Evolutionary conservation across 2,888 invertebrate genomes (phyloP).

Genomic region (Cryptophagus acutangulus): DNA sequence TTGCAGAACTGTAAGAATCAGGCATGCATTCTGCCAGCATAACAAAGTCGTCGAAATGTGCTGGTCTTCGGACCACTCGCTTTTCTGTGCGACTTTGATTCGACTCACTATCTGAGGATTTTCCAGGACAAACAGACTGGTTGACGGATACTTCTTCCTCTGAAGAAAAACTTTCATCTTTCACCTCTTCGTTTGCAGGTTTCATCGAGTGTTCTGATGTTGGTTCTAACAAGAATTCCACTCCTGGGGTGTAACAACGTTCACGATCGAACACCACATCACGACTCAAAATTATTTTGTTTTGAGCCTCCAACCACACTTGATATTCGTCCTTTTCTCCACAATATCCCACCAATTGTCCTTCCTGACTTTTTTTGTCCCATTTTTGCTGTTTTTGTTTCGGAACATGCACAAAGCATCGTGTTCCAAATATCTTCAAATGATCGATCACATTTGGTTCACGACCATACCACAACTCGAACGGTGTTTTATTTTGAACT

Average conservation of each 20-base stretch:
- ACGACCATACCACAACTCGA: slow-evolving; percentile 13
- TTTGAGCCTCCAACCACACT: slow-evolving; percentile 23
- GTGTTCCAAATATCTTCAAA: slow-evolving; percentile 22
- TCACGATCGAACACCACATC: too few relatives aligned
- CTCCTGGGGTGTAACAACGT: slow-evolving; percentile 26
- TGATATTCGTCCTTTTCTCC: slow-evolving; percentile 22
- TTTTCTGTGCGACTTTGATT: too few relatives aligned
- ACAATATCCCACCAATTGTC: slow-evolving; percentile 20
- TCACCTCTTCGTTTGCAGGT: too few relatives aligned
- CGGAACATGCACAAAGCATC: slow-evolving; percentile 15
- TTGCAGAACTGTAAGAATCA: background rate
- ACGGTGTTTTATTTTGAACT: background rate
- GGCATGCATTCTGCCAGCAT: background rate
- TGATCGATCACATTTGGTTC: slow-evolving; percentile 22
- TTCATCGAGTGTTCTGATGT: too few relatives aligned
- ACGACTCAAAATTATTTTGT: slow-evolving; percentile 20
- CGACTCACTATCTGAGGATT: slow-evolving; percentile 3
- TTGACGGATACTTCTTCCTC: too few relatives aligned
- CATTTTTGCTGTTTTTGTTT: slow-evolving; percentile 13
- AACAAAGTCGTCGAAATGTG: too few relatives aligned
- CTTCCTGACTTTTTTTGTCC: slow-evolving; percentile 15
- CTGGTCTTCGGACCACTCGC: too few relatives aligned
- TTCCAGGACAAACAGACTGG: too few relatives aligned
- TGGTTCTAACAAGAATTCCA: slow-evolving; percentile 22
- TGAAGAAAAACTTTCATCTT: too few relatives aligned